Base-by-base conservation (phyloP, 2,113 vertebrate genomes). In the Odontesthes bonariensis region DNA sequence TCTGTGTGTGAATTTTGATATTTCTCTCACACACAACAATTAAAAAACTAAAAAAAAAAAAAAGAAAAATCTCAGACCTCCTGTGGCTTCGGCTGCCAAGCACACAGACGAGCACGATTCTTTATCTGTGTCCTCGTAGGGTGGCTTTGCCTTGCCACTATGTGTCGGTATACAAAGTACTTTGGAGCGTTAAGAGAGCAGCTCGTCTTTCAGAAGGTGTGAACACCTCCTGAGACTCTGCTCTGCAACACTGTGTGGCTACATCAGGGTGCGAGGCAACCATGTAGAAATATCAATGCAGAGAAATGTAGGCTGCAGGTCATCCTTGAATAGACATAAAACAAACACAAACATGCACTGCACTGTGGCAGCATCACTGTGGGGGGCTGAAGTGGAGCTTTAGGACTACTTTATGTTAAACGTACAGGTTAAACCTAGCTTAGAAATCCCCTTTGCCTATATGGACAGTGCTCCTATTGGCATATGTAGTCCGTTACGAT, bases 51-150 rank as follows among this genome's bases (percentile, higher is more conserved):
- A 51, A 56, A 49, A 52, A 44, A 5, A 14, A 44, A 31, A 49
- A 19, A 54, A n/a, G n/a, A n/a, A n/a, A n/a, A n/a, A n/a, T n/a
- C 32, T 52, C 33, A 65, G 80, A 67, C 68, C 53, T 59, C 55
- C 22, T 27, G 35, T 47, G 64, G 75, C 71, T 70, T 64, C 63
- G 31, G 44, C 68, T 46, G 46, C 75, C 73, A 49, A 51, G 76
- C 59, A 55, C 5, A 0, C 65, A 68, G 65, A 69, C 69, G 12
- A 54, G 73, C 2, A 78, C 59, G 73, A 59, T 61, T 69, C 67
- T 77, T 82, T 66, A 77, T 83, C 73, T 55, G 8, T 51, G 31
- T 47, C 52, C 66, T 55, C 64, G 64, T 81, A 19, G 54, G 63
- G 17, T 64, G 75, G 71, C 81, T 79, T 64, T 75, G 27, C 47